phyloP scores from a whole-genome alignment of 2,113 vertebrate genomes.

The Ptilonorhynchus violaceus region DNA sequence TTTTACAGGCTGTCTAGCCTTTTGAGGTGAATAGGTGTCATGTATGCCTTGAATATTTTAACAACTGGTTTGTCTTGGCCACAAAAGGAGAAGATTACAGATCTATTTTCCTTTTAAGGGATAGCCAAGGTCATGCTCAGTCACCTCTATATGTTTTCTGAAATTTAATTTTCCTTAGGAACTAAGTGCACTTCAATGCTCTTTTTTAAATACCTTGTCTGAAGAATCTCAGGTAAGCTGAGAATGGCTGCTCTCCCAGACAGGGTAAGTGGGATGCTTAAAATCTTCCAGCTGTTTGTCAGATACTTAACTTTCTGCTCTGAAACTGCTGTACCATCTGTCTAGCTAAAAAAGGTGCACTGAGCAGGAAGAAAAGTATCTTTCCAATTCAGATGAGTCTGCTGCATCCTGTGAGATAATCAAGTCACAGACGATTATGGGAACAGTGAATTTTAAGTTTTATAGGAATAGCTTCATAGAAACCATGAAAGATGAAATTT shows the following conservation, averaged over 20 bases:
- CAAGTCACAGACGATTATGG: slow-evolving; percentile 18
- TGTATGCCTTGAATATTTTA: not conserved
- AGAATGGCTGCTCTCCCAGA: slow-evolving; percentile 1
- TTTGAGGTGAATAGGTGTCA: not conserved
- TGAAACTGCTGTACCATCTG: slow-evolving; percentile 49
- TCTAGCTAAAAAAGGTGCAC: slow-evolving; percentile 45
- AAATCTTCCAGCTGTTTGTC: slow-evolving; percentile 59
- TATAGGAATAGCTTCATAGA: not conserved
- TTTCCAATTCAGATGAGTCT: slow-evolving; percentile 57
- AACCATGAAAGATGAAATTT: not conserved
- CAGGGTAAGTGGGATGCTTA: slow-evolving; percentile 4
- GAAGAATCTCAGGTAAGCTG: not conserved
- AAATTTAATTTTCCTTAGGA: not conserved
- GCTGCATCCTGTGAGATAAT: slow-evolving; percentile 36
- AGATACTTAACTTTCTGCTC: slow-evolving; percentile 29
- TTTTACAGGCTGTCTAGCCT: not conserved
- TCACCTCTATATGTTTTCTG: not conserved
- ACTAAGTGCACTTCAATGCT: not conserved
- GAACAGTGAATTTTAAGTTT: slow-evolving; percentile 45
- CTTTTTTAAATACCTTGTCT: not conserved
- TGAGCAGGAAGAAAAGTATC: not conserved
- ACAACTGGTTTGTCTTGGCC: not conserved
- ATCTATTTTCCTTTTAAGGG: not conserved
- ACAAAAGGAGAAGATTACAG: not conserved
- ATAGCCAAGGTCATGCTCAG: not conserved